phyloP scores from a whole-genome alignment of 2,113 vertebrate species.

The Herpetotheres cachinnans region DNA sequence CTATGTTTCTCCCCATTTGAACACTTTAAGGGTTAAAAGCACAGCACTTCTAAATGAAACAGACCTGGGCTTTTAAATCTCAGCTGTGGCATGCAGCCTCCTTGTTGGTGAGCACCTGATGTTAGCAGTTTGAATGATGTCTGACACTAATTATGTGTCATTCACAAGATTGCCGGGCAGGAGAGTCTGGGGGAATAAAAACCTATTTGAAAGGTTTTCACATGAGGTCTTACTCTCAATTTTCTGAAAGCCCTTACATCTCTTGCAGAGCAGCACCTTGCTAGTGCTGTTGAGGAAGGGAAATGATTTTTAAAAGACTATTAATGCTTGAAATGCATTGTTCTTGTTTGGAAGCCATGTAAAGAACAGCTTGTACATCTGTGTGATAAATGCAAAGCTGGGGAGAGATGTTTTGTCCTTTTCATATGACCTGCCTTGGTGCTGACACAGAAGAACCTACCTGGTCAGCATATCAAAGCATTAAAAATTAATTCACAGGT shows the following conservation, averaged over 20 bases:
- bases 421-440: neutral
- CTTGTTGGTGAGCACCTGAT: slow-evolving; percentile 36
- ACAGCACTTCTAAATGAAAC: neutral
- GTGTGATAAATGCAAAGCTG: neutral
- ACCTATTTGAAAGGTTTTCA: slow-evolving; percentile 48
- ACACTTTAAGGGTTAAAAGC: slow-evolving; percentile 40
- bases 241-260: neutral
- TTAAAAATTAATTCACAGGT: neutral
- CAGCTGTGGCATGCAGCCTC: slow-evolving; percentile 5
- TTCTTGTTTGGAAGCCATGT: neutral
- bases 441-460: neutral
- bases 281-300: neutral
- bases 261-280: neutral
- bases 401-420: neutral
- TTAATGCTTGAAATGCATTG: neutral
- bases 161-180: slow-evolving; percentile 47
- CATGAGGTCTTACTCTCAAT: neutral
- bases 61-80: slow-evolving; percentile 42
- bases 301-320: neutral
- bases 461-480: neutral
- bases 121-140: slow-evolving; percentile 27
- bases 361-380: neutral
- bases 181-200: slow-evolving; percentile 44
- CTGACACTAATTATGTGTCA: slow-evolving; percentile 59
- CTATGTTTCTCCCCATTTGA: neutral